Percentiles rank a stretch among this genome's conserved stretches.
Conservation (phyloP, 2,888 invertebrate genomes). For the Globia sparganii region DNA sequence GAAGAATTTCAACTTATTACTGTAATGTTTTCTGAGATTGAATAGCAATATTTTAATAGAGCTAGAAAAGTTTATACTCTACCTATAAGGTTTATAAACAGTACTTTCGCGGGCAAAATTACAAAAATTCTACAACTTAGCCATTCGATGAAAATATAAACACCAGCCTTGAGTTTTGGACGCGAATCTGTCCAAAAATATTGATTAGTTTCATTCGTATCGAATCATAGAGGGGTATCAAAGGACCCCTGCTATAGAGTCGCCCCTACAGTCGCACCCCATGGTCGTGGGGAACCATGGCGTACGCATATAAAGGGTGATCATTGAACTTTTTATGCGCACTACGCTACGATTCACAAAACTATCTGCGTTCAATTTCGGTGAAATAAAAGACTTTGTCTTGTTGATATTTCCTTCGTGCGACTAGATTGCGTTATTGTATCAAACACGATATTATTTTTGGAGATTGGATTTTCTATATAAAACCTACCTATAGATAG, state of each 20-base stretch:
- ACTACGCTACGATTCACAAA: constrained; percentile 44
- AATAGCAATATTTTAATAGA: neutral
- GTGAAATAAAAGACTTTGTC: constrained; percentile 19
- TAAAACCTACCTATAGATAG: neutral
- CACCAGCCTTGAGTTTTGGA: constrained; percentile 20
- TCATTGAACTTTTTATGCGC: constrained; percentile 37
- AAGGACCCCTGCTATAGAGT: constrained; percentile 51
- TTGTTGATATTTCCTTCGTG: constrained; percentile 35
- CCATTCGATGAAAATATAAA: neutral
- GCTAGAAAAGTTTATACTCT: neutral
- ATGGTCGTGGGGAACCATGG: constrained; percentile 24
- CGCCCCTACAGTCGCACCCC: constrained; percentile 59
- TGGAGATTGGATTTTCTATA: constrained; percentile 1
- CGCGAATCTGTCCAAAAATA: constrained; percentile 51
- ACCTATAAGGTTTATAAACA: neutral
- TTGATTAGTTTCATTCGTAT: constrained; percentile 59
- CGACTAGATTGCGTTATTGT: constrained; percentile 37
- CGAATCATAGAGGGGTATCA: constrained; percentile 58
- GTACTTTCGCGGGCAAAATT: neutral
- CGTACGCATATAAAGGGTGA: constrained; percentile 43
- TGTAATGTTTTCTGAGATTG: neutral
- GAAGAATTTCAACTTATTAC: constrained; percentile 7
- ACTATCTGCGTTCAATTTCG: constrained; percentile 46
- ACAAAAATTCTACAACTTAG: neutral
- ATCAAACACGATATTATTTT: constrained; percentile 29